These are phyloP conservation scores for Hemicrepidius hirtus DNA, from an alignment of 2,888 invertebrate genomes.

Conservation along the genomic window DNA sequence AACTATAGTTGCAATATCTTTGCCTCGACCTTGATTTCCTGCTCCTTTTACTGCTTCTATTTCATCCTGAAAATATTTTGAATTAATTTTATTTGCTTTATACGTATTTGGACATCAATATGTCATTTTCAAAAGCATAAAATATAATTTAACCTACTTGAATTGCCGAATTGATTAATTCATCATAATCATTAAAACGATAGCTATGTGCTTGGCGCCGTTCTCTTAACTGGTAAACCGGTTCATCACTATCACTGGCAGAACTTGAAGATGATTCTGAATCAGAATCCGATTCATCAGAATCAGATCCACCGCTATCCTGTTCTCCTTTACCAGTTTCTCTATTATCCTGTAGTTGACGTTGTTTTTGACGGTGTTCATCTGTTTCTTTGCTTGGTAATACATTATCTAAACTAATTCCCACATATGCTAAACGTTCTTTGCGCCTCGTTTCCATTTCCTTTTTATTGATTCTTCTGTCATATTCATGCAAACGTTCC, in stretches of 20 bases:
- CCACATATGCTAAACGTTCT: constrained; percentile 83
- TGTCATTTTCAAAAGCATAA: too few relatives aligned
- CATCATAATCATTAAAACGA: constrained; percentile 94
- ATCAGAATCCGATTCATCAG: constrained; percentile 58
- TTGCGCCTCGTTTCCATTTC: constrained; percentile 80
- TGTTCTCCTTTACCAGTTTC: constrained; percentile 64
- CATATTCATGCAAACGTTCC: constrained; percentile 83
- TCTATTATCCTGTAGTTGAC: constrained; percentile 68
- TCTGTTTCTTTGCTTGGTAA: constrained; percentile 70
- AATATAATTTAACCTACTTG: constrained; percentile 72
- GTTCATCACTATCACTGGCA: constrained; percentile 78
- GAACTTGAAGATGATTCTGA: constrained; percentile 60
- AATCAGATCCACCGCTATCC: constrained; percentile 59
- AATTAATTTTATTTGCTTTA: too few relatives aligned
- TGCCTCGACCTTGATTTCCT: constrained; percentile 89
- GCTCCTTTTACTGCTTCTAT: constrained; percentile 84
- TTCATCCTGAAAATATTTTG: constrained; percentile 75
- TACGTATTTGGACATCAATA: too few relatives aligned
- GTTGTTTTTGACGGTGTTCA: constrained; percentile 56
- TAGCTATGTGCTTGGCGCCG: constrained; percentile 87
- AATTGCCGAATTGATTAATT: constrained; percentile 94
- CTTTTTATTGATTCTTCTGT: constrained; percentile 81
- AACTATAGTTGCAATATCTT: constrained; percentile 94
- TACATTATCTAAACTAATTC: constrained; percentile 84
- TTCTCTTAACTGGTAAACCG: constrained; percentile 89